Percentiles rank a stretch among this genome's conserved stretches.
Evolutionary conservation across 2,888 invertebrate genomes (phyloP).

Genomic region (Augiades crinisus): DNA sequence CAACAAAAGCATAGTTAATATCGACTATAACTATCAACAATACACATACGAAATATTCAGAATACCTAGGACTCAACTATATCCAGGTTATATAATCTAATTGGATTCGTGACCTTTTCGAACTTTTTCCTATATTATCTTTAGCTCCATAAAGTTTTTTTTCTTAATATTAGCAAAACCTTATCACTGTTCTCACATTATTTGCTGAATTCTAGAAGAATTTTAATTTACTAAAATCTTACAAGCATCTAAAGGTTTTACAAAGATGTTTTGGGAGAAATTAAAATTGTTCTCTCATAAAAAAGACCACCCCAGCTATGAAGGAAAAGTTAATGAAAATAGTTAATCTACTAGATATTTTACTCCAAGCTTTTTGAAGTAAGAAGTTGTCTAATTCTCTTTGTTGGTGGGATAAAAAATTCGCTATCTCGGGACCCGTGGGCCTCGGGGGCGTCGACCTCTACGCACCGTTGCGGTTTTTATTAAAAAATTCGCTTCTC

Average conservation of each 20-base stretch:
- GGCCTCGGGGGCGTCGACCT: background rate
- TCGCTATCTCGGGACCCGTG: background rate
- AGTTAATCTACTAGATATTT: conserved; percentile 7
- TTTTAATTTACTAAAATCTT: conserved; percentile 3
- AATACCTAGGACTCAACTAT: no score
- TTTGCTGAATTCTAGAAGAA: conserved; percentile 1
- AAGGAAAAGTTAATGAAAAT: conserved; percentile 17
- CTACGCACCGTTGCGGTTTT: background rate
- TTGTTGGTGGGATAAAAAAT: conserved; percentile 3
- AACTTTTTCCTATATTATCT: no score
- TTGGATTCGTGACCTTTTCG: no score
- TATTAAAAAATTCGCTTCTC: background rate
- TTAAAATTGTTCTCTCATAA: conserved; percentile 7
- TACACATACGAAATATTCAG: no score
- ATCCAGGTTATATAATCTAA: no score
- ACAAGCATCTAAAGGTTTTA: background rate
- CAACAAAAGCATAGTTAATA: no score
- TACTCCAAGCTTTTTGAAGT: conserved; percentile 9
- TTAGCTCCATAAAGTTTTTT: no score
- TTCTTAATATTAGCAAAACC: conserved; percentile 5
- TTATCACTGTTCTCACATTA: background rate
- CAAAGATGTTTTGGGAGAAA: background rate
- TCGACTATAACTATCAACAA: no score
- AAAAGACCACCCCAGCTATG: conserved; percentile 10
- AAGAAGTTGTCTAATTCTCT: conserved; percentile 1